These are phyloP conservation scores for Diacarnus erythraeanus DNA, from an alignment of 37 sponge, comb jelly and placozoan genomes.

Conservation along the genomic window DNA sequence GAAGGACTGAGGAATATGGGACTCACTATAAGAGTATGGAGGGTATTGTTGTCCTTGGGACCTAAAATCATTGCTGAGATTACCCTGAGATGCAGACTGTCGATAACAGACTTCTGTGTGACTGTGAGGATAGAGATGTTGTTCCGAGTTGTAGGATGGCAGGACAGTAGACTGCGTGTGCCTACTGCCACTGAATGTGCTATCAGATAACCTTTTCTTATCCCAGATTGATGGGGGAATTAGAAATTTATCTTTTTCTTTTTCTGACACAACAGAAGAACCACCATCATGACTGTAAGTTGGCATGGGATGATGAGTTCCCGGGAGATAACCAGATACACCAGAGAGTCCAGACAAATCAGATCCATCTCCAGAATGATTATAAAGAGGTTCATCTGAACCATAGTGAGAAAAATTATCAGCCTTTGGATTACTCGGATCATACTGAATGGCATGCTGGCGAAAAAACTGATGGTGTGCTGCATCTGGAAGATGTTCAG, in stretches of 20 bases:
- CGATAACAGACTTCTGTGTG: not conserved
- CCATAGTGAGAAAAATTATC: not conserved
- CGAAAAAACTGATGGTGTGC: not conserved
- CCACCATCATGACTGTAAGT: not conserved
- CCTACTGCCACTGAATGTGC: not conserved
- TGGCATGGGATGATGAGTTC: slow-evolving; percentile 20
- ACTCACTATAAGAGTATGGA: not conserved
- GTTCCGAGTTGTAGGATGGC: not conserved
- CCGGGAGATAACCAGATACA: slow-evolving; percentile 7
- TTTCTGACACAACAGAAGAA: too few species aligned
- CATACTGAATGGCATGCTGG: not conserved
- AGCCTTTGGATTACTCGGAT: not conserved
- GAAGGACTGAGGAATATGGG: not conserved
- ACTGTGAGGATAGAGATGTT: not conserved
- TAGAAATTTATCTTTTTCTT: too few species aligned
- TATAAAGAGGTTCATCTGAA: not conserved
- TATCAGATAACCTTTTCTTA: not conserved
- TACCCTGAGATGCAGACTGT: too few species aligned
- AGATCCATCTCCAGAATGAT: not conserved
- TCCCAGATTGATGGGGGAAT: not conserved
- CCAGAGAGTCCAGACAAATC: slow-evolving; percentile 20
- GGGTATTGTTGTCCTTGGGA: not conserved
- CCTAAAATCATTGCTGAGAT: too few species aligned
- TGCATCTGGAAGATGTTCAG: not conserved
- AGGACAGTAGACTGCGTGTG: not conserved